phyloP scores from a whole-genome alignment of 2,888 invertebrate species.

The Pseudococcus jackbeardsleyi region DNA sequence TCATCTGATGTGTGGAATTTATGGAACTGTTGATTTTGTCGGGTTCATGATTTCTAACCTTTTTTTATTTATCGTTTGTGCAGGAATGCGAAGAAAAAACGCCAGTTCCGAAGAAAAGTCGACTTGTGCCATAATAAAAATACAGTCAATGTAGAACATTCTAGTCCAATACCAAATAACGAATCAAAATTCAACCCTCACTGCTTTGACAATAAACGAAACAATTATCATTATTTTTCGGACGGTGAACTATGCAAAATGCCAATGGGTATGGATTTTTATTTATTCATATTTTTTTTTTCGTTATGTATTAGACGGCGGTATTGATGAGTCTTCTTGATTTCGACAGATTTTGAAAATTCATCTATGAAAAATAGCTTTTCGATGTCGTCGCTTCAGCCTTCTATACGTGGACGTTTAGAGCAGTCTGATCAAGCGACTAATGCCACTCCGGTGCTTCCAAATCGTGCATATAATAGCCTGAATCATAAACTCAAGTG shows the following conservation, averaged over 20 bases:
- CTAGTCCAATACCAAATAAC: conserved; percentile 63
- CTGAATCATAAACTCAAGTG: conserved; percentile 81
- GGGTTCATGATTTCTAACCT: neutral
- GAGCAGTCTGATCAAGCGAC: conserved; percentile 66
- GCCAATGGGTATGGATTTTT: conserved; percentile 59
- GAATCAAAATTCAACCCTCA: conserved; percentile 60
- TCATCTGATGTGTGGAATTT: neutral
- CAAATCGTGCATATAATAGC: conserved; percentile 86
- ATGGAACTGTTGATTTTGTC: neutral
- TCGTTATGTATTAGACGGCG: neutral
- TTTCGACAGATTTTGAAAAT: conserved; percentile 75
- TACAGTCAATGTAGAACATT: conserved; percentile 60
- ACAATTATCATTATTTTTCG: conserved; percentile 64
- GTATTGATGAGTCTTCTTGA: neutral
- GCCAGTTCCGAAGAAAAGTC: conserved; percentile 42
- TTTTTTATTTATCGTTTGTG: neutral
- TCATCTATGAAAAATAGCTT: conserved; percentile 82
- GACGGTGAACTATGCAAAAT: conserved; percentile 64
- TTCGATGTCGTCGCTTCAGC: conserved; percentile 85
- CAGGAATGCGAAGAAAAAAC: conserved; percentile 53
- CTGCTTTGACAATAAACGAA: conserved; percentile 35
- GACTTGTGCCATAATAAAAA: conserved; percentile 62
- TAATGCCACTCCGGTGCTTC: conserved; percentile 71
- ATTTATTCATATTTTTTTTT: neutral
- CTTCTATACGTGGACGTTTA: conserved; percentile 72